Percentiles rank a stretch among this genome's conserved stretches.
phyloP scores from a whole-genome alignment of 2,113 vertebrate genomes.

The Urocitellus parryii region DNA sequence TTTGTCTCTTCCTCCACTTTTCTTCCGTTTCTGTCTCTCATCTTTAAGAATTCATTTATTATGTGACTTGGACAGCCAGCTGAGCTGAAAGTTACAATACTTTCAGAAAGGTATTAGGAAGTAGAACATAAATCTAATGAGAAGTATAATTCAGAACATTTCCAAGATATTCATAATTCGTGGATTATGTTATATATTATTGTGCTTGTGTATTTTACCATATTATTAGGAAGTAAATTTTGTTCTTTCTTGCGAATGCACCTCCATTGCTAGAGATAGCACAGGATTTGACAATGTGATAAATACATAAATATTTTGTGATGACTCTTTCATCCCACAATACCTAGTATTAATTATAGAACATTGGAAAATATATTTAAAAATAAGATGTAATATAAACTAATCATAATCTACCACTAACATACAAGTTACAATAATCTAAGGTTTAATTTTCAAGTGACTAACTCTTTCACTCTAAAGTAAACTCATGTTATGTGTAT shows the following conservation, averaged over 20 bases:
- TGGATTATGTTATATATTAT: background rate
- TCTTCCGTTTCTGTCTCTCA: background rate
- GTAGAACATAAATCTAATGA: background rate
- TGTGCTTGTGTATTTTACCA: background rate
- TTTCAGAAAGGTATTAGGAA: background rate
- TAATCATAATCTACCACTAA: background rate
- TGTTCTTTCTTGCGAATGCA: background rate
- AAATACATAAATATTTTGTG: background rate
- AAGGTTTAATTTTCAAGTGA: background rate
- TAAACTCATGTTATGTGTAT: background rate
- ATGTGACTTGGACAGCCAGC: background rate
- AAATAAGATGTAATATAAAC: background rate
- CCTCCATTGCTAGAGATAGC: background rate
- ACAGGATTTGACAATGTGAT: background rate
- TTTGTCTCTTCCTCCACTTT: fast-evolving
- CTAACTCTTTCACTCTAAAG: background rate
- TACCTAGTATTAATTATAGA: background rate
- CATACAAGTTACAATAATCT: background rate
- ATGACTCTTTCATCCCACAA: background rate
- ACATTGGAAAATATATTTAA: background rate
- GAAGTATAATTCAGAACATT: background rate
- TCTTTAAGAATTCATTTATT: background rate
- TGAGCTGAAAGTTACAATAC: background rate
- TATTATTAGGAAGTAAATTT: background rate
- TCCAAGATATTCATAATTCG: background rate